phyloP scores from a whole-genome alignment of 2,888 invertebrate species.

The Anthoptus insignis region DNA sequence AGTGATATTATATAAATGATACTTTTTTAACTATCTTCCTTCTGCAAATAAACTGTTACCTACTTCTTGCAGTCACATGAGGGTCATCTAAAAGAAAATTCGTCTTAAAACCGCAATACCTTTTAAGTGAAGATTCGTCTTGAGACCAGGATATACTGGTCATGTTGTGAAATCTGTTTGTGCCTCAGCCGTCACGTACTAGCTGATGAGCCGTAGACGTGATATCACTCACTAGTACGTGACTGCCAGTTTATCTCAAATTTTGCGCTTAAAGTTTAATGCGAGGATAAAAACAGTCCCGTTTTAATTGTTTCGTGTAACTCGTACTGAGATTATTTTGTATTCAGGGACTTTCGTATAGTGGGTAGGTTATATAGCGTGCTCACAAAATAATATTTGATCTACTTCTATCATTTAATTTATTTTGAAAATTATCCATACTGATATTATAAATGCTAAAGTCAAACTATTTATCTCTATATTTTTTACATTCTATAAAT shows the following conservation, averaged over 20 bases:
- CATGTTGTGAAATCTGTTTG: conserved; percentile 83
- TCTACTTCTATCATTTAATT: too few relatives aligned
- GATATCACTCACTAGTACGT: conserved; percentile 85
- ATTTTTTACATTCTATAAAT: too few relatives aligned
- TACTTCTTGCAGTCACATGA: too few relatives aligned
- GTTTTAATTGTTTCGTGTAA: conserved; percentile 31
- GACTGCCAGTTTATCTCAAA: conserved; percentile 77
- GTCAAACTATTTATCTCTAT: too few relatives aligned
- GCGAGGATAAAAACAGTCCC: conserved; percentile 48
- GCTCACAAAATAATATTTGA: too few relatives aligned
- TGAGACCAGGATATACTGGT: conserved; percentile 57
- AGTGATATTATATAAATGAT: too few relatives aligned
- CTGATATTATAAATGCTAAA: too few relatives aligned
- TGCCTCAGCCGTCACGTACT: conserved; percentile 85
- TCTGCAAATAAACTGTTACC: too few relatives aligned
- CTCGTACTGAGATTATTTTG: conserved; percentile 30
- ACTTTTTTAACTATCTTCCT: too few relatives aligned
- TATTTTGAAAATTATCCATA: too few relatives aligned
- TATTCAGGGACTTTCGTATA: conserved; percentile 11
- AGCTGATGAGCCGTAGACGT: conserved; percentile 85
- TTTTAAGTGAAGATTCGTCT: conserved; percentile 37
- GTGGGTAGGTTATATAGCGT: not conserved
- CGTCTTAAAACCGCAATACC: not conserved
- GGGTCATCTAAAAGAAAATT: too few relatives aligned
- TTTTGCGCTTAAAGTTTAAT: conserved; percentile 67